phyloP scores from a whole-genome alignment of 1,140 invertebrate genomes.

The Riptortus pedestris region DNA sequence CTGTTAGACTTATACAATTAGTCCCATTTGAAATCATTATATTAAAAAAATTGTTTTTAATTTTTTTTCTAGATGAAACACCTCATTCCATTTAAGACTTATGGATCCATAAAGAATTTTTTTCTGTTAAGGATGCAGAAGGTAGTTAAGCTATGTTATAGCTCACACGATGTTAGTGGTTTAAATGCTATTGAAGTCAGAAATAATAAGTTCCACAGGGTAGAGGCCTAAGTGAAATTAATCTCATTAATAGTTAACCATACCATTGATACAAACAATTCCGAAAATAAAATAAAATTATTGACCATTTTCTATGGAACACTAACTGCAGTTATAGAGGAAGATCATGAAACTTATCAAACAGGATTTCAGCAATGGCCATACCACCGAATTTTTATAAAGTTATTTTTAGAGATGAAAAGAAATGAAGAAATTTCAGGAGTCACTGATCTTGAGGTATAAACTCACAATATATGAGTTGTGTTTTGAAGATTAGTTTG shows the following conservation, averaged over 20 bases:
- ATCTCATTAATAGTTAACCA: slow-evolving; percentile 95
- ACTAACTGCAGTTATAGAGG: slow-evolving; percentile 83
- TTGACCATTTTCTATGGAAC: slow-evolving; percentile 92
- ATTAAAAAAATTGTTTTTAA: no score
- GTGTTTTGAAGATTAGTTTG: background rate
- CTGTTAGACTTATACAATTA: no score
- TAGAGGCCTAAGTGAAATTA: slow-evolving; percentile 90
- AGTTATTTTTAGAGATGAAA: slow-evolving; percentile 93
- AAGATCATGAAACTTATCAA: slow-evolving; percentile 78
- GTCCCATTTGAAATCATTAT: no score
- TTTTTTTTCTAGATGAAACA: slow-evolving; percentile 70
- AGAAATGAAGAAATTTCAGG: slow-evolving; percentile 84
- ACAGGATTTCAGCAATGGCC: slow-evolving; percentile 92
- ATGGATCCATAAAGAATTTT: slow-evolving; percentile 93
- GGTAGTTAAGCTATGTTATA: slow-evolving; percentile 90
- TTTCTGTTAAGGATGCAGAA: slow-evolving; percentile 94
- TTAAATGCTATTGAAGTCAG: slow-evolving; percentile 38
- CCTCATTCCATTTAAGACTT: slow-evolving; percentile 92
- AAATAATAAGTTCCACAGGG: slow-evolving; percentile 85
- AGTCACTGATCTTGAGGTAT: slow-evolving; percentile 74
- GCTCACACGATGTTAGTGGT: slow-evolving; percentile 55
- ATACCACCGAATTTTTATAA: slow-evolving; percentile 94
- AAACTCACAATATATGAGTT: background rate
- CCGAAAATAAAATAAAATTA: slow-evolving; percentile 89
- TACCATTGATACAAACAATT: slow-evolving; percentile 76